Conservation (phyloP, 2,797 vertebrate species). For the Macroramphosus scolopax region DNA sequence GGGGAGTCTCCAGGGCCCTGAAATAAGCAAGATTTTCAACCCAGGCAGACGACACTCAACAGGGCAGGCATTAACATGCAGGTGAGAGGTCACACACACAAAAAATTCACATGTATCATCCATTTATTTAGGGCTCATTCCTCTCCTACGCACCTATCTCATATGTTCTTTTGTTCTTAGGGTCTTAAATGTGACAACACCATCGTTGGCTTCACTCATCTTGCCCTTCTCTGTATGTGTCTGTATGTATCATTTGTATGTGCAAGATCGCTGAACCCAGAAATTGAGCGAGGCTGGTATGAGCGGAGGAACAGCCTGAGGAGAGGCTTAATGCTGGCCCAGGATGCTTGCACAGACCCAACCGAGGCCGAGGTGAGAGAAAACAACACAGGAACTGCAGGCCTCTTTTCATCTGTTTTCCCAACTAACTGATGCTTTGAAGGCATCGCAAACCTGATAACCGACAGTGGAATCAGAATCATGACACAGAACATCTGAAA, state of each 20-base stretch:
- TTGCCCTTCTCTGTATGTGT: no score
- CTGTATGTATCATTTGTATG: slow-evolving; percentile 25
- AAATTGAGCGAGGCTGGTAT: slow-evolving; percentile 51
- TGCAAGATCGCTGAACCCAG: slow-evolving; percentile 62
- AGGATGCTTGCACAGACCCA: slow-evolving; percentile 50
- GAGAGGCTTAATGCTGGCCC: slow-evolving; percentile 54
- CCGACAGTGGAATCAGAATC: no score
- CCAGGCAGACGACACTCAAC: slow-evolving; percentile 70
- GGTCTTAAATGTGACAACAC: no score
- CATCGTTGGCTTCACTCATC: no score
- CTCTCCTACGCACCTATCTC: no score
- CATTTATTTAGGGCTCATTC: no score
- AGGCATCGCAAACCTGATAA: no score
- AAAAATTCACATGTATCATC: background rate
- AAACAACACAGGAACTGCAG: no score
- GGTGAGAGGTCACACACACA: slow-evolving; percentile 48
- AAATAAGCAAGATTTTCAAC: slow-evolving; percentile 54
- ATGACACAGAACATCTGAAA: no score
- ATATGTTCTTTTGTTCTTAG: no score
- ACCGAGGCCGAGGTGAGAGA: slow-evolving; percentile 65
- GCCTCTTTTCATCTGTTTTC: no score
- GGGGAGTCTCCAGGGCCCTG: slow-evolving; percentile 68
- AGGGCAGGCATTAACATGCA: slow-evolving; percentile 59
- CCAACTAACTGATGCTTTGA: no score
- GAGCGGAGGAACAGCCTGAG: slow-evolving; percentile 68